Conservation (phyloP, 2,797 vertebrate species). For the Falco concolor region DNA sequence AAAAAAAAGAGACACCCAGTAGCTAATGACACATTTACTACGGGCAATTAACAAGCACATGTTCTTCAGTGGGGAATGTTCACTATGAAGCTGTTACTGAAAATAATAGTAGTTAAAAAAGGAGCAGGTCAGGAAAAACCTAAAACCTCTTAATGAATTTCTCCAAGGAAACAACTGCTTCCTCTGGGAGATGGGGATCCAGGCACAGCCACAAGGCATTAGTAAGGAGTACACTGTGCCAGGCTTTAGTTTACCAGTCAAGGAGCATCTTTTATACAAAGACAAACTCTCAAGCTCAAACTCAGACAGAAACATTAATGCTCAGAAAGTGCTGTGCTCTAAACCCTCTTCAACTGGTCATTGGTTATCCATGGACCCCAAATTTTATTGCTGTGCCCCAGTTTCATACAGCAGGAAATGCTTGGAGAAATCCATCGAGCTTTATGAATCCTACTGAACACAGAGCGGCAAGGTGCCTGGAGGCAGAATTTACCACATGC, state of each 20-base stretch:
- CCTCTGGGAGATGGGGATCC: background rate
- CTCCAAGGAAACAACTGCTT: background rate
- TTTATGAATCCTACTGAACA: background rate
- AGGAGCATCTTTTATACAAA: background rate
- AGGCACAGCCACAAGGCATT: background rate
- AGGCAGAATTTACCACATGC: background rate
- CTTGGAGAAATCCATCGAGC: background rate
- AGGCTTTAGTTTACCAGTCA: background rate
- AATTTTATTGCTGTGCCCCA: background rate
- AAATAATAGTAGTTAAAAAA: background rate
- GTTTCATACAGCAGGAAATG: background rate
- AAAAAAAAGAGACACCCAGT: background rate
- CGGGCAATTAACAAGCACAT: background rate
- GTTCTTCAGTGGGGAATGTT: background rate
- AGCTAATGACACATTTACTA: background rate
- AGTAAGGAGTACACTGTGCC: background rate
- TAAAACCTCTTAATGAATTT: background rate
- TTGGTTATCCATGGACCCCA: background rate
- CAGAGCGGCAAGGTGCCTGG: background rate
- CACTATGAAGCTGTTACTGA: background rate
- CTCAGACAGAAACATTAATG: background rate
- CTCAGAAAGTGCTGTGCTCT: background rate
- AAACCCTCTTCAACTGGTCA: background rate
- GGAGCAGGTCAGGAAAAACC: background rate
- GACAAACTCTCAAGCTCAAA: background rate